phyloP scores from a whole-genome alignment of 2,797 vertebrate species.

The Sebastes dallii region DNA sequence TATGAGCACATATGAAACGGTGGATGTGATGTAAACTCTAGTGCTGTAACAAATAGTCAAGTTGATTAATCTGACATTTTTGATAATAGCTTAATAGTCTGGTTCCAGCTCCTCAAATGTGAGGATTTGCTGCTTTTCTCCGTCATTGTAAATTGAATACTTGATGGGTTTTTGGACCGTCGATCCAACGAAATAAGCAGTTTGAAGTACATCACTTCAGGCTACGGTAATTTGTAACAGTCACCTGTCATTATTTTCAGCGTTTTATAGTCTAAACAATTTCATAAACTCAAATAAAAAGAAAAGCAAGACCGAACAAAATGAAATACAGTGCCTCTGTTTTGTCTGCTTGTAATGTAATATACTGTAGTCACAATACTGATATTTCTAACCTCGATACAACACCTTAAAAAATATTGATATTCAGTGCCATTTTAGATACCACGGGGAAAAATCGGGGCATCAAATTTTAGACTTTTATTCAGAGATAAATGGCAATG shows the following conservation, averaged over 20 bases:
- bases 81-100: background rate
- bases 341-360: background rate
- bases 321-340: background rate
- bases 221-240: background rate
- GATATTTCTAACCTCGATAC: accelerated
- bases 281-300: background rate
- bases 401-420: too few species aligned
- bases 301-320: background rate
- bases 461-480: too few species aligned
- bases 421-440: too few species aligned
- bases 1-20: background rate
- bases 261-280: background rate
- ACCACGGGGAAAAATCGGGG: too few species aligned
- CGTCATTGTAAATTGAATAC: background rate
- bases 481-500: too few species aligned
- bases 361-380: too few species aligned
- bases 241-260: background rate
- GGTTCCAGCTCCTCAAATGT: background rate
- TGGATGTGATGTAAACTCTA: background rate
- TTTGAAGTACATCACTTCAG: background rate
- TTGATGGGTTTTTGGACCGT: background rate
- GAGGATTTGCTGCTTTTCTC: background rate
- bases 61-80: background rate
- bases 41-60: background rate
- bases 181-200: background rate